A percentile compares a stretch with the other conserved stretches of the same genome.
These are phyloP conservation scores for Pollimyrus isidori DNA, from an alignment of 2,113 vertebrate species.

Conservation along the genomic window DNA sequence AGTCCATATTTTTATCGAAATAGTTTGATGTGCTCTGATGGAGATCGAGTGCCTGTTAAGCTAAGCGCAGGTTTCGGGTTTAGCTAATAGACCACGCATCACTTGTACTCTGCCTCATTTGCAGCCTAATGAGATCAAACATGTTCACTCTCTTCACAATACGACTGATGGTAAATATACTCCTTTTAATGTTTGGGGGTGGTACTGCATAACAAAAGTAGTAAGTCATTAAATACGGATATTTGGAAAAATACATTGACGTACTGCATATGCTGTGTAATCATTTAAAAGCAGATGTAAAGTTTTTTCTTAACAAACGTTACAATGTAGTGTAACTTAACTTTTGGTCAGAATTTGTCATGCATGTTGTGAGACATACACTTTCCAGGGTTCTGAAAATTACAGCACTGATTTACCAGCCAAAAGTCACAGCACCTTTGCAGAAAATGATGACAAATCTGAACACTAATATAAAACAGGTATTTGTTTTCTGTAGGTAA, in stretches of 20 bases:
- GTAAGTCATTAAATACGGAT: neutral
- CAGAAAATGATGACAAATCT: neutral
- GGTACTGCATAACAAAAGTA: neutral
- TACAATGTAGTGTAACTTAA: neutral
- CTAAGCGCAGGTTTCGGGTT: neutral
- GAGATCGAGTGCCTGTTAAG: neutral
- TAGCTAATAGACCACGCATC: neutral
- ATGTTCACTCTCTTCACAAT: neutral
- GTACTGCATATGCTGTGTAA: neutral
- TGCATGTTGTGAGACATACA: neutral
- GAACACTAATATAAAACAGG: neutral
- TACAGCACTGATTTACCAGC: neutral
- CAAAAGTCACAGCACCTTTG: neutral
- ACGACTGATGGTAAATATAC: neutral
- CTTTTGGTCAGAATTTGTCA: neutral
- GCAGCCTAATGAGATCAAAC: neutral
- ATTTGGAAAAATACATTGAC: neutral
- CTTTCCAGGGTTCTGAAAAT: neutral
- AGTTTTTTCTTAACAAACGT: neutral
- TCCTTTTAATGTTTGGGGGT: neutral
- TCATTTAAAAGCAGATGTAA: neutral
- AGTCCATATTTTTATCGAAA: neutral
- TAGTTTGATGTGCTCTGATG: neutral
- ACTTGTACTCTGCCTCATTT: constrained; percentile 11
- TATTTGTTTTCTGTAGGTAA: neutral